phyloP scores from a whole-genome alignment of 2,888 invertebrate genomes.

The Liposcelis brunnea region DNA sequence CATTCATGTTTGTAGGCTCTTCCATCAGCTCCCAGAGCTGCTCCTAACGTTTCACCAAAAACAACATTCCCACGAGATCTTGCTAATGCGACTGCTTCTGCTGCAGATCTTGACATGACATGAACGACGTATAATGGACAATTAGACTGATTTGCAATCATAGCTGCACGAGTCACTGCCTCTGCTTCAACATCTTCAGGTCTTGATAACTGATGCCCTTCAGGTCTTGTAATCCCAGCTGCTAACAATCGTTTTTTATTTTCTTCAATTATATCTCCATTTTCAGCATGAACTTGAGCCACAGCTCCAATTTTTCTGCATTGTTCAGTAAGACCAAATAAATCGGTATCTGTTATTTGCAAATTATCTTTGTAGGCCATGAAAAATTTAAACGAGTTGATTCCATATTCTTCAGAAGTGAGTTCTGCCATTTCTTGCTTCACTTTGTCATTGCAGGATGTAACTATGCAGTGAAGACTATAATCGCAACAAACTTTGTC shows the following conservation, averaged over 20 bases:
- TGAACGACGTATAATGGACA: constrained; percentile 90
- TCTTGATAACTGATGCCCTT: constrained; percentile 84
- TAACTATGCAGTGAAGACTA: constrained; percentile 77
- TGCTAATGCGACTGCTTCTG: constrained; percentile 30
- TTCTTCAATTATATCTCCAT: constrained; percentile 82
- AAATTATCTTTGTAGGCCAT: constrained; percentile 88
- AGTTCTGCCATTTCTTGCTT: constrained; percentile 74
- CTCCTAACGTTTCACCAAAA: constrained; percentile 87
- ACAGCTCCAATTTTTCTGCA: constrained; percentile 74
- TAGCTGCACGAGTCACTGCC: constrained; percentile 86
- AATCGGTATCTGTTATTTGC: constrained; percentile 80
- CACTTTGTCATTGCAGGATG: constrained; percentile 58
- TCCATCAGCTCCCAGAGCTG: constrained; percentile 56
- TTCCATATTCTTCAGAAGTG: constrained; percentile 57
- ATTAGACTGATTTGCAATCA: constrained; percentile 78
- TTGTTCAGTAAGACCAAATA: constrained; percentile 68
- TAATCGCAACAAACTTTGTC: constrained; percentile 97
- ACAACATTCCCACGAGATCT: constrained; percentile 42
- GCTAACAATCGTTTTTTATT: constrained; percentile 73
- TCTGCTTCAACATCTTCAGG: constrained; percentile 95
- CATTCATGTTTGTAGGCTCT: constrained; percentile 68
- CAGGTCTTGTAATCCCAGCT: constrained; percentile 83
- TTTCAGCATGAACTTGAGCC: constrained; percentile 93
- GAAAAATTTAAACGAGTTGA: constrained; percentile 97
- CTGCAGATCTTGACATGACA: constrained; percentile 46